These are phyloP conservation scores for Macroglossus sobrinus DNA, from an alignment of 2,113 vertebrate genomes.

Conservation along the genomic window DNA sequence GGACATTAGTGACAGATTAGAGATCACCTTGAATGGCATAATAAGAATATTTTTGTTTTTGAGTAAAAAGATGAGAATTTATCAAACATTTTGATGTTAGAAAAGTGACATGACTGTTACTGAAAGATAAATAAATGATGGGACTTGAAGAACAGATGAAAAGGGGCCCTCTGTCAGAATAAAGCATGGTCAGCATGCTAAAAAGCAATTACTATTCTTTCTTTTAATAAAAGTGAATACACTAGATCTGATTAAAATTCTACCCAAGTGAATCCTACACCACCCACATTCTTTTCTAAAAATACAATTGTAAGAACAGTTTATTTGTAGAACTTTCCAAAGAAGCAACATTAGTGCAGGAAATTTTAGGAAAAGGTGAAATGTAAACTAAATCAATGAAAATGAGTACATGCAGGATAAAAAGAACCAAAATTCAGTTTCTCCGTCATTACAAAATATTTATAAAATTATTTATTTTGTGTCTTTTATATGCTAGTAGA, in stretches of 20 bases:
- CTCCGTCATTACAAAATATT: not conserved
- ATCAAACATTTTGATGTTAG: conserved; percentile 24
- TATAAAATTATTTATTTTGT: conserved; percentile 7
- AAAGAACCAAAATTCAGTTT: conserved; percentile 24
- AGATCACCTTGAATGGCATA: not conserved
- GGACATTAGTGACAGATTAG: not conserved
- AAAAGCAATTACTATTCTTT: conserved; percentile 41
- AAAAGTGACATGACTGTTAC: not conserved
- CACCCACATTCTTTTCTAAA: conserved; percentile 43
- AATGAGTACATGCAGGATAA: not conserved
- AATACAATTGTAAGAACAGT: not conserved
- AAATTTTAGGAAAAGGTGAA: not conserved
- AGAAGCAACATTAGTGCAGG: not conserved
- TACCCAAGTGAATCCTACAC: conserved; percentile 5
- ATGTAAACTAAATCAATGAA: not conserved
- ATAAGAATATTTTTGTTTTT: not conserved
- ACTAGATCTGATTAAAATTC: conserved; percentile 63
- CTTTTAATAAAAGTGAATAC: conserved; percentile 57
- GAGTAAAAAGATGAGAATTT: not conserved
- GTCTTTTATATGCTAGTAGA: conserved; percentile 17
- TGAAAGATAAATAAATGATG: conserved; percentile 22
- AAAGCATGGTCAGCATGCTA: conserved; percentile 54
- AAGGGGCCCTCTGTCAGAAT: conserved; percentile 35
- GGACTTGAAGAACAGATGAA: conserved; percentile 8
- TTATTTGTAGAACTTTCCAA: not conserved